Evolutionary conservation across 53 echinoderm and acorn worm genomes (phyloP).

Genomic region (Echinarachnius parma): DNA sequence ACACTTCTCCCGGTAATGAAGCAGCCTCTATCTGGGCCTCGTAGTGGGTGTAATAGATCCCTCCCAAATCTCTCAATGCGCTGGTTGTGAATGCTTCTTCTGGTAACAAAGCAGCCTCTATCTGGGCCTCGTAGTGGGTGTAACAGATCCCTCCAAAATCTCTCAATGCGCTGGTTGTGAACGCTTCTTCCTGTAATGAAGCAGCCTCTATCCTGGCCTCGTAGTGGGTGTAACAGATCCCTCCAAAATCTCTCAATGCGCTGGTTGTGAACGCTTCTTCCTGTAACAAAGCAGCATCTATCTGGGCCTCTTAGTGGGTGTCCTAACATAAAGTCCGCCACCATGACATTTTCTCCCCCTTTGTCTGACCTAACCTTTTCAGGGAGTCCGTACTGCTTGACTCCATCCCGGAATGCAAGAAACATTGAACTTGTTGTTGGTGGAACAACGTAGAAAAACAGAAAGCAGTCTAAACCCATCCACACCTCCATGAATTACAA

Average conservation of each 20-base stretch:
- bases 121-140: too few relatives aligned
- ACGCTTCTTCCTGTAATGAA: too few relatives aligned
- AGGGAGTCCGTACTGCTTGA: slow-evolving; percentile 56
- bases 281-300: slow-evolving; percentile 45
- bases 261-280: slow-evolving; percentile 60
- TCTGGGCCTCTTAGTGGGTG: slow-evolving; percentile 51
- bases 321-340: slow-evolving; percentile 48
- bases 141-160: too few relatives aligned
- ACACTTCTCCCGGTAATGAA: too few relatives aligned
- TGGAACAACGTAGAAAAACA: slow-evolving; percentile 48
- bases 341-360: slow-evolving; percentile 58
- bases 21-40: too few relatives aligned
- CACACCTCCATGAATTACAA: slow-evolving; percentile 68
- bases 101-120: too few relatives aligned
- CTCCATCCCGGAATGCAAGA: slow-evolving; percentile 21
- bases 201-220: too few relatives aligned
- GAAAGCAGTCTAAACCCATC: slow-evolving; percentile 58
- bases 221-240: too few relatives aligned
- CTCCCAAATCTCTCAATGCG: too few relatives aligned
- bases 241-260: slow-evolving; percentile 59
- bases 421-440: slow-evolving; percentile 51
- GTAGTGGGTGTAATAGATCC: too few relatives aligned
- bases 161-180: too few relatives aligned
- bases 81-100: too few relatives aligned
- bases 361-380: slow-evolving; percentile 56